Conservation (phyloP, 1,140 invertebrate genomes). For the Galendromus occidentalis region DNA sequence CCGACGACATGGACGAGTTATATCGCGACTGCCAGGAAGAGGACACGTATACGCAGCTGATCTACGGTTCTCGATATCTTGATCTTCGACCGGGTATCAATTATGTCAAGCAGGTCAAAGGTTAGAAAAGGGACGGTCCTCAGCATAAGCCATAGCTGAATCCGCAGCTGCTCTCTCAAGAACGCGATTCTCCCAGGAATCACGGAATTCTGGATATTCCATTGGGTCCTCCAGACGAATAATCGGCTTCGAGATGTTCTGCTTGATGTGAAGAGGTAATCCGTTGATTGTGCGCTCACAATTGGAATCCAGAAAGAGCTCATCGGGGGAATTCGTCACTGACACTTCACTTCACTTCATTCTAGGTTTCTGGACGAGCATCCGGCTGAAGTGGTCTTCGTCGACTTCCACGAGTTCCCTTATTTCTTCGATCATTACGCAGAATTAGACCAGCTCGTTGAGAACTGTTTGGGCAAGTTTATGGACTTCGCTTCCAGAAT, state of each 20-base stretch:
- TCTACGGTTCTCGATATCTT: background rate
- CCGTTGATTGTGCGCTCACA: too few species aligned
- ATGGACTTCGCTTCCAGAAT: too few species aligned
- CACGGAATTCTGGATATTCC: constrained; percentile 3
- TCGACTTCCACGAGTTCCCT: background rate
- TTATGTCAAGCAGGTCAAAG: too few species aligned
- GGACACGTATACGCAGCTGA: background rate
- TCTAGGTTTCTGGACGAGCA: background rate
- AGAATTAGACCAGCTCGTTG: background rate
- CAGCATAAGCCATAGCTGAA: too few species aligned
- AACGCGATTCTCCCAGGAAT: too few species aligned
- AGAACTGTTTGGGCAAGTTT: background rate
- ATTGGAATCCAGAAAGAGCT: too few species aligned
- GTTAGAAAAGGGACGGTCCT: too few species aligned
- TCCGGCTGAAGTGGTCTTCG: background rate
- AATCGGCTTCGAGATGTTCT: background rate
- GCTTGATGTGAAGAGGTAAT: background rate
- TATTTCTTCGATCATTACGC: background rate
- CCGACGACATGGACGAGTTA: background rate
- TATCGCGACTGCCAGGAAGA: background rate
- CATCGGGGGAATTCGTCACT: too few species aligned
- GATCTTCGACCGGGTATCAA: too few species aligned
- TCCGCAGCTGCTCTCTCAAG: too few species aligned
- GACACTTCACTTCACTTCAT: too few species aligned
- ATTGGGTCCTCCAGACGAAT: background rate